Base-by-base conservation (phyloP, 2,113 vertebrate species). In the Sander vitreus region DNA sequence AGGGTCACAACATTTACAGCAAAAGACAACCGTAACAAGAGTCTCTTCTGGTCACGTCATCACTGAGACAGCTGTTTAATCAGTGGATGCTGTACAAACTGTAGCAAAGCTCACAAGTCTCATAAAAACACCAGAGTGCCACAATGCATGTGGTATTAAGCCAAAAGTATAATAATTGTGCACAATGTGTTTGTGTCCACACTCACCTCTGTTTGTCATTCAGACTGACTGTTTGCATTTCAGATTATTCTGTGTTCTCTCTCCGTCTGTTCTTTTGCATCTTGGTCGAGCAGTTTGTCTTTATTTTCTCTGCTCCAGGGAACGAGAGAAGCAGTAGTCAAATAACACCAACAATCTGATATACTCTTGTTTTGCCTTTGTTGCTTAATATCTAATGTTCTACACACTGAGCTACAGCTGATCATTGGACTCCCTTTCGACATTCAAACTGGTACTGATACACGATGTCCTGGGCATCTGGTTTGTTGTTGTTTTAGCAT, bases 191-290 rank as follows among this genome's bases (percentile, higher is more conserved):
- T 50, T 62, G 19, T 72, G 23, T 73, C 43, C 54, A 47, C 23
- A 1, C 27, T 62, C 55, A 11, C 8, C 43, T 73, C 27, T 73
- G 12, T 73, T 23, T 55, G n/a, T 71, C 33, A 47, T 71, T 33
- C 59, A 33, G 7, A 16, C 36, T 21, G 15, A 27, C 39, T 57
- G 36, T 55, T 74, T 81, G 71, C 30, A 51, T 74, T 65, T 65
- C 33, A 64, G 73, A 59, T 55, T 62, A 18, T 18, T 45, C 48
- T 23, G 48, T 4, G 4, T 36, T 43, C 14, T 48, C 27, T 55
- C 12, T 12, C 13, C 1, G 25, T 14, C 15, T 30, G 10, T 60
- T n/a, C 3, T 48, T 73, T 67, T 73, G 43, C 53, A 67, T 76
- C 23, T 16, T 55, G 23, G 36, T 57, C 1, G 23, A 33, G 23